Evolutionary conservation across 2,888 invertebrate genomes (phyloP), one percentile per base, ranked within the genome.

Genomic region (Idaea dimidiata): DNA sequence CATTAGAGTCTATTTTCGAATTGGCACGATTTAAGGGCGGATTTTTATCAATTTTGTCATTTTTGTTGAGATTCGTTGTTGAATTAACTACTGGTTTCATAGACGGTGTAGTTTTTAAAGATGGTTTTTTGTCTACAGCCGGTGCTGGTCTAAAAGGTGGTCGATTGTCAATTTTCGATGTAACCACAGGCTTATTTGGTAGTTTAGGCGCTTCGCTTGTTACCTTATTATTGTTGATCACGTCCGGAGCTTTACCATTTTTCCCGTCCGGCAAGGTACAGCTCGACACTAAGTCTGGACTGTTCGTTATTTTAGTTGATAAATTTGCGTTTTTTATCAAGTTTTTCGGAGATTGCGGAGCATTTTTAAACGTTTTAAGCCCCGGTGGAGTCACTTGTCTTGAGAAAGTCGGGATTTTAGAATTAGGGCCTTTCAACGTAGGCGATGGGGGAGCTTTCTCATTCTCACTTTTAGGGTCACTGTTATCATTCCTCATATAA

Each of bases 211-310:
- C 83, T 65, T 93, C 91, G 59, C 78, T 82, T 0, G 83, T 75
- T 59, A 87, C 74, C 75, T 93, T 93, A 71, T 93, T 93, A 70
- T 91, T 92, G 62, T 93, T 94, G 24, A 94, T 87, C n/a, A 95
- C 93, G 74, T 94, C 94, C 0, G 94, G 94, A 0, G 95, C 93
- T 81, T 95, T 95, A 0, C 90, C 84, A 17, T 87, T 89, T 60
- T 93, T 90, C 16, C 83, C 79, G 32, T 93, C 91, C 0, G 86
- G 84, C n/a, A 90, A 86, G 0, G 94, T 94, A 78, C 96, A 96
- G 75, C 96, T 96, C 0, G 95, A 95, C 4, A 96, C 96, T 33
- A 96, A 83, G 78, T 96, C 96, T 0, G 96, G 96, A 80, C 95
- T 95, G 74, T 95, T 96, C 66, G 75, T 83, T 64, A 88, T 87